phyloP scores from a whole-genome alignment of 2,113 vertebrate genomes.

The Phoenicopterus ruber region DNA sequence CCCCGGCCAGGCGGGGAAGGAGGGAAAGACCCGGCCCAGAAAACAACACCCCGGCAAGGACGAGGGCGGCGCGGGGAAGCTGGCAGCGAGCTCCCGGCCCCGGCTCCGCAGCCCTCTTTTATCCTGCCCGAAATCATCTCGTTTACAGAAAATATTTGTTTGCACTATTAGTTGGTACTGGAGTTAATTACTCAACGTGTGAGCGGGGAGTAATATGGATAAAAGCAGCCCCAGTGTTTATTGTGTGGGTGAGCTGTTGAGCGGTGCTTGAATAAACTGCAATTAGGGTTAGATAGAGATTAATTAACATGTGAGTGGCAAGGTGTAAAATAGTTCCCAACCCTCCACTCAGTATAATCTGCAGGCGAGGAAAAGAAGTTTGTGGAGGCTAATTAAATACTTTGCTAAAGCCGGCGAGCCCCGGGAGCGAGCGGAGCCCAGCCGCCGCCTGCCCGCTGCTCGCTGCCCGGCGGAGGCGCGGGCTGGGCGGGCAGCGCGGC shows the following conservation, averaged over 20 bases:
- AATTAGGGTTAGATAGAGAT: constrained; percentile 86
- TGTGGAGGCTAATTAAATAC: constrained; percentile 78
- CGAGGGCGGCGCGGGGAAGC: background rate
- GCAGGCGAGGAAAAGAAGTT: constrained; percentile 79
- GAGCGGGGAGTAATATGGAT: constrained; percentile 81
- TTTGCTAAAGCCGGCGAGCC: constrained; percentile 68
- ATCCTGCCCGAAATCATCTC: constrained; percentile 78
- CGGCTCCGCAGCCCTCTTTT: constrained; percentile 63
- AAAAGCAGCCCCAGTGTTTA: constrained; percentile 91
- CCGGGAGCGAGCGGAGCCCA: background rate
- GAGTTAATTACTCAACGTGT: constrained; percentile 88
- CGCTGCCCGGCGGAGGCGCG: background rate
- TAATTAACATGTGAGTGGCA: constrained; percentile 90
- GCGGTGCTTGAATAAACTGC: constrained; percentile 89
- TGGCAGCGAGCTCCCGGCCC: constrained; percentile 44
- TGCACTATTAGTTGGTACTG: constrained; percentile 80
- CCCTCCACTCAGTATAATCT: constrained; percentile 77
- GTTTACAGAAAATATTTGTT: constrained; percentile 83
- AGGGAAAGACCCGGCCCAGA: background rate
- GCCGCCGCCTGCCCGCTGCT: background rate
- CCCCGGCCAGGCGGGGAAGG: background rate
- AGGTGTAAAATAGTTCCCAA: constrained; percentile 82
- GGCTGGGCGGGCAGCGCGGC: background rate
- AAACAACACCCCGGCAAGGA: background rate
- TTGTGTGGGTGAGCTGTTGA: constrained; percentile 88